Conservation (phyloP, 2,888 invertebrate species). For the Machimus atricapillus region DNA sequence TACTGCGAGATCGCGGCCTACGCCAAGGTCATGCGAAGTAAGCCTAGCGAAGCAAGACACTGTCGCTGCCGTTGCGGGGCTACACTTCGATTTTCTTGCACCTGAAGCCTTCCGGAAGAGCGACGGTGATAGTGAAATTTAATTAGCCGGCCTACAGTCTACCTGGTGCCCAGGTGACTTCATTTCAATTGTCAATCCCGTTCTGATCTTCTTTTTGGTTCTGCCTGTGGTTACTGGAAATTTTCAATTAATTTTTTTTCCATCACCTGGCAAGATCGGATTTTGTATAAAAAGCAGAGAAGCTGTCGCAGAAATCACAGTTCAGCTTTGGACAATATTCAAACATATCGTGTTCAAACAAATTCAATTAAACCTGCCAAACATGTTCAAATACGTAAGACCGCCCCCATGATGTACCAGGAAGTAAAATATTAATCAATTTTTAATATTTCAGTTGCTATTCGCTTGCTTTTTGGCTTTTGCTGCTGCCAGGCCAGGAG, state of each 20-base stretch:
- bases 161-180: not conserved
- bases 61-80: not conserved
- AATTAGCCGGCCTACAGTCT: not conserved
- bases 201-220: conserved; percentile 1
- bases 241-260: not conserved
- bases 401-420: not conserved
- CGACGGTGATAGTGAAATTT: conserved; percentile 8
- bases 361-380: conserved; percentile 48
- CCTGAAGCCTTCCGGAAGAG: conserved; percentile 14
- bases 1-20: not conserved
- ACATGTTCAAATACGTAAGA: conserved; percentile 64
- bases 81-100: not conserved
- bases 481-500: conserved; percentile 65
- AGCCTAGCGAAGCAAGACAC: not conserved
- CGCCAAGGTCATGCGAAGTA: not conserved
- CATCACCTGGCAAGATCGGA: not conserved
- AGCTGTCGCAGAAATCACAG: not conserved
- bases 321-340: not conserved
- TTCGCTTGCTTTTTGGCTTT: conserved; percentile 63
- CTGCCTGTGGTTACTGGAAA: not conserved
- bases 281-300: not conserved
- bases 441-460: conserved; percentile 44
- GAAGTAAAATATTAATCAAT: not conserved
- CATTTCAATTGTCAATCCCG: not conserved
- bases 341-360: conserved; percentile 15